Evolutionary conservation across 2,113 vertebrate genomes (phyloP).

Genomic region (Donacobius atricapilla): DNA sequence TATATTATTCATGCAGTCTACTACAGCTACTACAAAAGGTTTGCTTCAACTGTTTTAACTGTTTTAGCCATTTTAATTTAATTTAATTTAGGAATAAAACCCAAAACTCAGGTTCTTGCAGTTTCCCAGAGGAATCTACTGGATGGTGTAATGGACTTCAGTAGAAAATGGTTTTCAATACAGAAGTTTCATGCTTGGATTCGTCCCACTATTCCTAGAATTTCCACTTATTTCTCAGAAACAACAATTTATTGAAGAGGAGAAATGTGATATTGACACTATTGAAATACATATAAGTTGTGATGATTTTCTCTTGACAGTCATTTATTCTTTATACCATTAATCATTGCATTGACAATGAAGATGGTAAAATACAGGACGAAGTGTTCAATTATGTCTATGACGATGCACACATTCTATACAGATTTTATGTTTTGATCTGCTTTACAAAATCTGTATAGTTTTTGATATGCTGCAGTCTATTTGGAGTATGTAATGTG

Average conservation of each 20-base stretch:
- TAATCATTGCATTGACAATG: neutral
- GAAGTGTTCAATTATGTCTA: neutral
- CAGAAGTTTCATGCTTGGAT: neutral
- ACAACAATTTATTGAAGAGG: neutral
- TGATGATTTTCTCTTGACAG: neutral
- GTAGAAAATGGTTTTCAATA: neutral
- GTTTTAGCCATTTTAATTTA: neutral
- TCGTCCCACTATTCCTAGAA: neutral
- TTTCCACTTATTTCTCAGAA: neutral
- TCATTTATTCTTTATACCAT: neutral
- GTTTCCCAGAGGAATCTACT: neutral
- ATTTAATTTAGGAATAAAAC: neutral
- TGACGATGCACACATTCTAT: neutral
- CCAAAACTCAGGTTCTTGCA: neutral
- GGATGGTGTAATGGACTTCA: neutral
- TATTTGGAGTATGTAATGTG: fast-evolving
- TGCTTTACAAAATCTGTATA: neutral
- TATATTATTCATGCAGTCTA: neutral
- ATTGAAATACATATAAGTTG: neutral
- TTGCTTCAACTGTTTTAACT: neutral
- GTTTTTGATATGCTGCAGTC: neutral
- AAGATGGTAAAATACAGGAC: neutral
- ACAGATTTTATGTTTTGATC: neutral
- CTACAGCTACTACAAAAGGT: neutral
- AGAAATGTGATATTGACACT: neutral